Evolutionary conservation across 2,888 invertebrate species (phyloP).

Genomic region (Willowsia nigromaculata): DNA sequence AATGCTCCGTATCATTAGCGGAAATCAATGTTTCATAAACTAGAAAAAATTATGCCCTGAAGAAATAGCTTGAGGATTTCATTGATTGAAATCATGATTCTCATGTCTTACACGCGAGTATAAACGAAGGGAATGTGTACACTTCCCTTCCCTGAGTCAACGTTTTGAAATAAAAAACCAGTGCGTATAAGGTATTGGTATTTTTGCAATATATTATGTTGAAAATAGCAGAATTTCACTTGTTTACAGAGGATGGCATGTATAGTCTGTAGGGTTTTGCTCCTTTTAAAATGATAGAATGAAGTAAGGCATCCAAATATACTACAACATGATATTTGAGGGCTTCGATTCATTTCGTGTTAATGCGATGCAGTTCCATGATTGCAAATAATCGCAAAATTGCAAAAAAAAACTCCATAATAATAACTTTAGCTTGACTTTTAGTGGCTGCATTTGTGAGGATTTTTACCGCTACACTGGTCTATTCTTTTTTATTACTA

Average conservation of each 20-base stretch:
- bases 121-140: neutral
- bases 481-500: neutral
- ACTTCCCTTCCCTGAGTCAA: neutral
- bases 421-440: neutral
- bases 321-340: neutral
- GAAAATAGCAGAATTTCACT: neutral
- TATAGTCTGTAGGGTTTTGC: neutral
- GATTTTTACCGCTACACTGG: no score
- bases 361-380: constrained; percentile 15
- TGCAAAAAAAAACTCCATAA: neutral
- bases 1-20: neutral
- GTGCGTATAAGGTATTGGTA: no score
- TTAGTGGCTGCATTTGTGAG: neutral
- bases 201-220: neutral
- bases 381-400: constrained; percentile 24
- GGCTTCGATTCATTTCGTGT: constrained; percentile 7
- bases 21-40: constrained; percentile 22
- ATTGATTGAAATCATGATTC: neutral
- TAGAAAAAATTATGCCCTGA: neutral
- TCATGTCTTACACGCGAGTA: neutral
- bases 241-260: neutral
- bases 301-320: neutral
- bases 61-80: neutral
- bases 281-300: neutral
- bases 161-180: no score